These are phyloP conservation scores for Protobothrops flavoviridis DNA, from an alignment of 2,113 vertebrate genomes.

Conservation along the genomic window DNA sequence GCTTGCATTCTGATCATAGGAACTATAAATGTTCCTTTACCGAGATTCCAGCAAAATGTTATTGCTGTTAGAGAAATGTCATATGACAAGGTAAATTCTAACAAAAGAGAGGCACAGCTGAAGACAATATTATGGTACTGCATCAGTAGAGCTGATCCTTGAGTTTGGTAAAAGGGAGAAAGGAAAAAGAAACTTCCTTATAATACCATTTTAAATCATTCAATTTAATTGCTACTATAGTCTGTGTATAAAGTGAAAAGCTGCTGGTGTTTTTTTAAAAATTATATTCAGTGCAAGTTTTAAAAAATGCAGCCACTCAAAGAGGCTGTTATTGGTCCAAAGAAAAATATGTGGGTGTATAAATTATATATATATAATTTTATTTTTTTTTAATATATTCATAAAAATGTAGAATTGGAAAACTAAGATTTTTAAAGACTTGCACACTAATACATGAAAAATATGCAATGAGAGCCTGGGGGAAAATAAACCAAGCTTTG, in stretches of 20 bases:
- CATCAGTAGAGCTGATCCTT: background rate
- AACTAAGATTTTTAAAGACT: background rate
- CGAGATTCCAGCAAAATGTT: background rate
- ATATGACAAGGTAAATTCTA: too few relatives aligned
- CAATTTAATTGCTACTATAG: conserved; percentile 26
- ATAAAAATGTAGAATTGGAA: conserved; percentile 4
- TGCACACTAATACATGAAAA: conserved; percentile 16
- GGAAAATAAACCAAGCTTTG: background rate
- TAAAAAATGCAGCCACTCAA: conserved; percentile 43
- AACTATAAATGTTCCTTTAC: background rate
- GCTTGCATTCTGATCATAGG: background rate
- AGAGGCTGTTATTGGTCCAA: conserved; percentile 59
- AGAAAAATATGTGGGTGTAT: conserved; percentile 39
- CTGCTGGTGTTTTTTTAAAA: conserved; percentile 30
- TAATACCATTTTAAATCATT: conserved; percentile 1
- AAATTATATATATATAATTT: conserved; percentile 38
- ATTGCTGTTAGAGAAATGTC: background rate
- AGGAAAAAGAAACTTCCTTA: background rate
- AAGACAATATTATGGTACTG: background rate
- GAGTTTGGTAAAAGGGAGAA: background rate
- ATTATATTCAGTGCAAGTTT: conserved; percentile 57
- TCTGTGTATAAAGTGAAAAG: conserved; percentile 43
- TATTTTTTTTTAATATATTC: conserved; percentile 37
- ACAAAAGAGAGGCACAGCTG: background rate
- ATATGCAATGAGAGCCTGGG: conserved; percentile 29